A percentile compares a stretch with the other conserved stretches of the same genome.
phyloP scores from a whole-genome alignment of 2,888 invertebrate genomes.

The Catocala fraxini region DNA sequence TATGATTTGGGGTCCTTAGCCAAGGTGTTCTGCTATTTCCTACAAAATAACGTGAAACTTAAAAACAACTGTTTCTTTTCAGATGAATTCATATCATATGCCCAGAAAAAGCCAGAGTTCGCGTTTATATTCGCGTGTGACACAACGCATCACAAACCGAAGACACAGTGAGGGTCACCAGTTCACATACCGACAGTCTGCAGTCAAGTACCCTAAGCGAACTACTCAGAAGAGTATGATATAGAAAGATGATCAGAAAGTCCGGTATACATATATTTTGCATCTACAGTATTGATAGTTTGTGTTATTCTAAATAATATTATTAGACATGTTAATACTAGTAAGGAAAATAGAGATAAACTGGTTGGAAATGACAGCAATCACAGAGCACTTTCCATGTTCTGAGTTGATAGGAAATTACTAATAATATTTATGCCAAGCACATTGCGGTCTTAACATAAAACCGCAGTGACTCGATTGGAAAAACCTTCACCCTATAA shows the following conservation, averaged over 20 bases:
- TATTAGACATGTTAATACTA: no score
- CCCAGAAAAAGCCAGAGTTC: conserved; percentile 88
- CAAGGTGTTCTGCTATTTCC: no score
- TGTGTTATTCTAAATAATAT: not conserved
- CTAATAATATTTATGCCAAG: no score
- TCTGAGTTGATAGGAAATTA: no score
- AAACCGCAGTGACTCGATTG: no score
- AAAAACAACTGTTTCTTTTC: conserved; percentile 42
- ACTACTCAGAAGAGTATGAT: not conserved
- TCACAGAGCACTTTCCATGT: no score
- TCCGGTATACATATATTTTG: conserved; percentile 1
- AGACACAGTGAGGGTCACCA: conserved; percentile 74
- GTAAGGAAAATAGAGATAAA: no score
- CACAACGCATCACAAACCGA: conserved; percentile 68
- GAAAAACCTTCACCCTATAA: no score
- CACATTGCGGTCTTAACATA: no score
- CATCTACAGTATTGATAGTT: not conserved
- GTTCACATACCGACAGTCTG: conserved; percentile 75
- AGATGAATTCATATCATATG: conserved; percentile 89
- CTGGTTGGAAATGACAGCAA: no score
- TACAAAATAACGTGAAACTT: not conserved
- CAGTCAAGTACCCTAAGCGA: conserved; percentile 61
- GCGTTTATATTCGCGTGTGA: conserved; percentile 85
- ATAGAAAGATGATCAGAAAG: not conserved
- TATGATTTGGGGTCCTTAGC: no score